Evolutionary conservation across 2,888 invertebrate genomes (phyloP).

Genomic region (Cephonodes hylas): DNA sequence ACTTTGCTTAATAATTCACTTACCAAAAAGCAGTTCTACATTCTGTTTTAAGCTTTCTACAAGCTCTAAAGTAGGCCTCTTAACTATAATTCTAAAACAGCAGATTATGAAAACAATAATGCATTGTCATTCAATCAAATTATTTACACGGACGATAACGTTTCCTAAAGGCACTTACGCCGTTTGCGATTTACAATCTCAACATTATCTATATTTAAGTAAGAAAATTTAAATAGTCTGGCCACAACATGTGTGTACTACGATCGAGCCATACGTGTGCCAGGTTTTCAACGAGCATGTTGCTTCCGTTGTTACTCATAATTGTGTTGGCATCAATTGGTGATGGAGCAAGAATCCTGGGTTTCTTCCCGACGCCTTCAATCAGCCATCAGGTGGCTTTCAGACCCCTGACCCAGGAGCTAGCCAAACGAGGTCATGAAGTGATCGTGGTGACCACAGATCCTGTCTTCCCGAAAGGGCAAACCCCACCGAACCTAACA

Average conservation of each 20-base stretch:
- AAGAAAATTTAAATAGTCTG: background rate
- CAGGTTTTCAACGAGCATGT: background rate
- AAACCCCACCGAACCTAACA: slow-evolving; percentile 38
- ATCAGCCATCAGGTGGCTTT: slow-evolving; percentile 33
- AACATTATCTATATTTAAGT: background rate
- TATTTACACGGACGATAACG: background rate
- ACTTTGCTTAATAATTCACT: too few species aligned
- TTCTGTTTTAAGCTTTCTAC: too few species aligned
- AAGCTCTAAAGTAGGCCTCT: too few species aligned
- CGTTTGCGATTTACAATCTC: too few species aligned
- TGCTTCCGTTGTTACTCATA: background rate
- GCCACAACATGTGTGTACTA: background rate
- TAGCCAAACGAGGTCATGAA: slow-evolving; percentile 57
- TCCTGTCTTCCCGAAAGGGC: slow-evolving; percentile 16
- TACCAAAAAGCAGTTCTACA: too few species aligned
- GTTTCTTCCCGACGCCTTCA: slow-evolving; percentile 16
- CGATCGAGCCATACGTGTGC: background rate
- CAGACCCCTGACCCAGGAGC: slow-evolving; percentile 45
- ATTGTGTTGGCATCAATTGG: background rate
- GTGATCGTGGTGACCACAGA: slow-evolving; percentile 45
- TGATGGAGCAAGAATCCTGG: slow-evolving; percentile 7
- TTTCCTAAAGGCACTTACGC: background rate
- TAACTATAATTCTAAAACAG: too few species aligned
- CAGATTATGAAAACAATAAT: too few species aligned
- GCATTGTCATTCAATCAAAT: background rate